Evolutionary conservation across 2,113 vertebrate genomes (phyloP).

Genomic region (Piprites chloris): DNA sequence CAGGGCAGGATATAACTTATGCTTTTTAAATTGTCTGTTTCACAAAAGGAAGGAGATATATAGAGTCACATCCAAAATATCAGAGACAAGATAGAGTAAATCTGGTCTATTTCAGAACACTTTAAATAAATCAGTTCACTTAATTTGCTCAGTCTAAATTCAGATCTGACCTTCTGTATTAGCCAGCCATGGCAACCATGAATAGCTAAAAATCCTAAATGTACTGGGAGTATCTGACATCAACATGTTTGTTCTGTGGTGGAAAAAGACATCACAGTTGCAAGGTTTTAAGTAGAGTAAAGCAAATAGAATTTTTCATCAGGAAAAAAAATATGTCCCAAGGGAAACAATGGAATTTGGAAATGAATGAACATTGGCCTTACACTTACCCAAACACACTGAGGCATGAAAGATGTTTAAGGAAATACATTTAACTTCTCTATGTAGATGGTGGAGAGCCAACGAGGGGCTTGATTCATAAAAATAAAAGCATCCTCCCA

Average conservation of each 20-base stretch:
- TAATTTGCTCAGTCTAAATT: background rate
- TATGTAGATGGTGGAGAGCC: background rate
- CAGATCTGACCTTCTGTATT: background rate
- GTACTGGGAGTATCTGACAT: background rate
- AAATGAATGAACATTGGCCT: background rate
- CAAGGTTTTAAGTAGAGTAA: background rate
- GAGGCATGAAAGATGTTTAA: background rate
- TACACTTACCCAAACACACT: background rate
- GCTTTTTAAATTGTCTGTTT: background rate
- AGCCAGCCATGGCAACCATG: background rate
- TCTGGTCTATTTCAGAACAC: background rate
- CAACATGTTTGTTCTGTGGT: background rate
- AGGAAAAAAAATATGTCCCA: background rate
- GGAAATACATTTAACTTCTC: background rate
- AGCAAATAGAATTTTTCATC: background rate
- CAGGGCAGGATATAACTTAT: background rate
- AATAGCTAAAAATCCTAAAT: background rate
- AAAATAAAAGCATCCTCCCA: background rate
- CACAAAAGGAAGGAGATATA: background rate
- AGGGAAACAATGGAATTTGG: background rate
- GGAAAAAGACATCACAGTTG: background rate
- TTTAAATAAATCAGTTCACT: background rate
- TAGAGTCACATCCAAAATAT: background rate
- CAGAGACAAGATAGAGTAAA: background rate
- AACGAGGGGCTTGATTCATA: background rate